These are phyloP conservation scores for Stenolophus ochropezus DNA, from an alignment of 2,888 invertebrate species.

Conservation along the genomic window DNA sequence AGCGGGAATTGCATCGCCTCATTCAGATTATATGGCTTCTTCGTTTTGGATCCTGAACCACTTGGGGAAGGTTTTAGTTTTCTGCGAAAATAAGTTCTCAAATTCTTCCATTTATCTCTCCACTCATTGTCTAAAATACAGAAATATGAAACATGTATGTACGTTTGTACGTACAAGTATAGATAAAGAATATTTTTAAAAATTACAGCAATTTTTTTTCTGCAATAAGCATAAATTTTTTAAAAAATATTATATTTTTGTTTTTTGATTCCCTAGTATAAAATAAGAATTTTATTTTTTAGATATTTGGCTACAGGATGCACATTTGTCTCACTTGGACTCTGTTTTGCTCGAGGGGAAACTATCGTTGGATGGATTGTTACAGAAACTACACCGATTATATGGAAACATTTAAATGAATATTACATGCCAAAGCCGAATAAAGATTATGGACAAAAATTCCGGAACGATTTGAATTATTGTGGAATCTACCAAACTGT, in stretches of 20 bases:
- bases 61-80: slow-evolving; percentile 60
- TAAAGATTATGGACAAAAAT: slow-evolving; percentile 64
- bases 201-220: too few relatives aligned
- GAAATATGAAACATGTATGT: too few relatives aligned
- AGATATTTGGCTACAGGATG: slow-evolving; percentile 64
- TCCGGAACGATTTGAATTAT: slow-evolving; percentile 63
- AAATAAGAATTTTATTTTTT: slow-evolving; percentile 62
- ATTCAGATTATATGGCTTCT: slow-evolving; percentile 61
- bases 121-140: slow-evolving; percentile 59
- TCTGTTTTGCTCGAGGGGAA: slow-evolving; percentile 64
- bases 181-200: too few relatives aligned
- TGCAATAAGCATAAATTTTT: slow-evolving; percentile 38
- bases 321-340: slow-evolving; percentile 62
- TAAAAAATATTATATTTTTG: background rate
- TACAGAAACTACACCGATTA: slow-evolving; percentile 62
- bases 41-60: slow-evolving; percentile 53
- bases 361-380: slow-evolving; percentile 63
- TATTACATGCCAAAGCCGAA: slow-evolving; percentile 63
- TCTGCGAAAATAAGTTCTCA: slow-evolving; percentile 61
- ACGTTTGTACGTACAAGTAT: too few relatives aligned
- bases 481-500: slow-evolving; percentile 67
- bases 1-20: slow-evolving; percentile 61
- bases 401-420: slow-evolving; percentile 63
- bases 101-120: slow-evolving; percentile 62
- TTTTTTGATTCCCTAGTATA: background rate